Evolutionary conservation across 2,797 vertebrate species (phyloP).

Genomic region (Anguilla pacifica): DNA sequence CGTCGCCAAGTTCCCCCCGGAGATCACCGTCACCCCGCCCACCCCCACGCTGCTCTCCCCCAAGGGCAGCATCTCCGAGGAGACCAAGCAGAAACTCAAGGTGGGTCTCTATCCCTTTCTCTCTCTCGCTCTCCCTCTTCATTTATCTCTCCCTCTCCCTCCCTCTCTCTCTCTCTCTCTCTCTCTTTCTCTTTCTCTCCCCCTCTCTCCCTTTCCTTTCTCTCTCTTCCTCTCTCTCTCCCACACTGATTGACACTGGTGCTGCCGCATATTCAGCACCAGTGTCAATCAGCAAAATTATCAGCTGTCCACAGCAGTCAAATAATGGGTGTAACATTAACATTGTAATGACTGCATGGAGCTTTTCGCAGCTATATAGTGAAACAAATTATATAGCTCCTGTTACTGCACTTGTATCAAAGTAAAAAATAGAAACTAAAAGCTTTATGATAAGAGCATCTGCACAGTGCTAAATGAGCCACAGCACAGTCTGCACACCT

Average conservation of each 20-base stretch:
- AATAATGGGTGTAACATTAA: not conserved
- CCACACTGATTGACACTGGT: too few species aligned
- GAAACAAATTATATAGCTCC: not conserved
- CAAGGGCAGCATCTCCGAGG: slow-evolving; percentile 98
- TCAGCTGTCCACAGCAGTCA: not conserved
- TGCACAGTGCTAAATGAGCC: not conserved
- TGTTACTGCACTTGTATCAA: not conserved
- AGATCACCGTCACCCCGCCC: slow-evolving; percentile 97
- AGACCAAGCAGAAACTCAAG: slow-evolving; percentile 98
- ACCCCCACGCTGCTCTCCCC: slow-evolving; percentile 97
- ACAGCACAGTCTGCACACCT: not conserved
- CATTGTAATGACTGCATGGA: not conserved
- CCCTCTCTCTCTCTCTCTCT: slow-evolving; percentile 2
- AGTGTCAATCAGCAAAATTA: not conserved
- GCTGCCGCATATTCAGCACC: too few species aligned
- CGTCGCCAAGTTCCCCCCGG: slow-evolving; percentile 92
- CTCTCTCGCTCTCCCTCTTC: not conserved
- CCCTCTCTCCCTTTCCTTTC: not conserved
- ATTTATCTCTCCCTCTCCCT: not conserved
- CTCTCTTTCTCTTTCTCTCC: not conserved
- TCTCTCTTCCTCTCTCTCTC: too few species aligned
- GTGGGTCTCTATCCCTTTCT: slow-evolving; percentile 60
- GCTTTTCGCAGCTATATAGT: not conserved
- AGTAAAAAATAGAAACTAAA: not conserved
- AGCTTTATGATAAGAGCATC: not conserved